Percentiles rank a stretch among this genome's conserved stretches.
Evolutionary conservation across 2,113 vertebrate genomes (phyloP).

Genomic region (Pogona vitticeps): DNA sequence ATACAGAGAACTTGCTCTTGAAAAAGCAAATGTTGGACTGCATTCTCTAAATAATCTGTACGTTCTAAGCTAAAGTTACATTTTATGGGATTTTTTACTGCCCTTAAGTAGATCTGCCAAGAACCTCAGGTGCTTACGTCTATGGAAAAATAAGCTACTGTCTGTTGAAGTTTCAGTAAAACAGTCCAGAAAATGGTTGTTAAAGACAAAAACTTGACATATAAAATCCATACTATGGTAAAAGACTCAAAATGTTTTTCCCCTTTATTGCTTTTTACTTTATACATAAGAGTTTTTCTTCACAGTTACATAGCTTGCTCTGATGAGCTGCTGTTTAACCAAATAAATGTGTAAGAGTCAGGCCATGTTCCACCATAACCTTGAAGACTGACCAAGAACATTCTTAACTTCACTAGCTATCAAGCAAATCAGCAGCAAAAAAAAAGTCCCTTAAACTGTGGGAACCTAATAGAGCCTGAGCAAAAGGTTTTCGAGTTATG

Average conservation of each 20-base stretch:
- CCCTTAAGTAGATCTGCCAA: slow-evolving; percentile 73
- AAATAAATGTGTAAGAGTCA: background rate
- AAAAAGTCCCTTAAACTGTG: background rate
- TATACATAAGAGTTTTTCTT: slow-evolving; percentile 52
- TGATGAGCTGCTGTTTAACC: background rate
- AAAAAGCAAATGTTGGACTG: slow-evolving; percentile 57
- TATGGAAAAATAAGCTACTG: slow-evolving; percentile 80
- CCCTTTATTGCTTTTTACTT: slow-evolving; percentile 47
- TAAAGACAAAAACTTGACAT: slow-evolving; percentile 73
- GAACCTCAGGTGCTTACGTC: slow-evolving; percentile 77
- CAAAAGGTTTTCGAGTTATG: background rate
- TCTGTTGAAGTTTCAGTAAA: slow-evolving; percentile 78
- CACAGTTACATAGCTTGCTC: slow-evolving; percentile 10
- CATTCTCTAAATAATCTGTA: slow-evolving; percentile 70
- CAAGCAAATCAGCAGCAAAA: background rate
- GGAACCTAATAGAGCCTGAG: background rate
- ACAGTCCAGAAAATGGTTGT: slow-evolving; percentile 62
- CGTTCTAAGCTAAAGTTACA: slow-evolving; percentile 71
- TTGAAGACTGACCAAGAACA: background rate
- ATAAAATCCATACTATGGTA: slow-evolving; percentile 71
- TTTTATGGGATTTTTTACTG: slow-evolving; percentile 76
- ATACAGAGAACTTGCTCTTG: slow-evolving; percentile 52
- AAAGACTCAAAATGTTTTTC: slow-evolving; percentile 53
- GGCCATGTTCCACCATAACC: background rate
- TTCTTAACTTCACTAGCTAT: background rate